Conservation (phyloP, 2,888 invertebrate genomes). For the Melieria omissa region DNA sequence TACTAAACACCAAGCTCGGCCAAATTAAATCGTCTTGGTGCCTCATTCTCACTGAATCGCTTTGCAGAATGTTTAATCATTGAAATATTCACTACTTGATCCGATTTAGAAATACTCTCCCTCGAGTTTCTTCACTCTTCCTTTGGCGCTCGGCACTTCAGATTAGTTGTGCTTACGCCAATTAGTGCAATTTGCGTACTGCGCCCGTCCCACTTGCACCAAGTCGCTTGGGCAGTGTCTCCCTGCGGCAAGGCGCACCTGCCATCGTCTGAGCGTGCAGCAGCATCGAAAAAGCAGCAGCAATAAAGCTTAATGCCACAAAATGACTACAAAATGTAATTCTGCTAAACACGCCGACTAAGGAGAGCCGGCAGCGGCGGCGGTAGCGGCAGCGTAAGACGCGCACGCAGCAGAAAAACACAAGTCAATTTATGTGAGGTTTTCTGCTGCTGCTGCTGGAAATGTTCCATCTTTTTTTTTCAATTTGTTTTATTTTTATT, state of each 20-base stretch:
- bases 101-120: background rate
- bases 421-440: constrained; percentile 53
- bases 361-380: too few relatives aligned
- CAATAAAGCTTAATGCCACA: too few relatives aligned
- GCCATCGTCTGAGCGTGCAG: background rate
- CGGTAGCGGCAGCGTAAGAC: background rate
- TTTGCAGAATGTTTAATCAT: too few relatives aligned
- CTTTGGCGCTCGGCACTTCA: background rate
- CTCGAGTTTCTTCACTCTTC: background rate
- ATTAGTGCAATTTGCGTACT: constrained; percentile 7
- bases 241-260: constrained; percentile 3
- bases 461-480: background rate
- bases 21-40: too few relatives aligned
- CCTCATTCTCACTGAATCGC: too few relatives aligned
- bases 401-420: constrained; percentile 39
- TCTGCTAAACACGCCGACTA: too few relatives aligned
- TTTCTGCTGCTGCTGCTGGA: background rate
- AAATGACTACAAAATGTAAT: too few relatives aligned
- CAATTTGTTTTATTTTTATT: background rate
- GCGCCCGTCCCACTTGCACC: background rate
- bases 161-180: background rate
- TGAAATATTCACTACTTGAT: too few relatives aligned
- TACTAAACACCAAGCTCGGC: too few relatives aligned
- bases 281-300: too few relatives aligned
- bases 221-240: background rate